Base-by-base conservation (phyloP, 2,888 invertebrate species). In the Stramonita haemastoma region DNA sequence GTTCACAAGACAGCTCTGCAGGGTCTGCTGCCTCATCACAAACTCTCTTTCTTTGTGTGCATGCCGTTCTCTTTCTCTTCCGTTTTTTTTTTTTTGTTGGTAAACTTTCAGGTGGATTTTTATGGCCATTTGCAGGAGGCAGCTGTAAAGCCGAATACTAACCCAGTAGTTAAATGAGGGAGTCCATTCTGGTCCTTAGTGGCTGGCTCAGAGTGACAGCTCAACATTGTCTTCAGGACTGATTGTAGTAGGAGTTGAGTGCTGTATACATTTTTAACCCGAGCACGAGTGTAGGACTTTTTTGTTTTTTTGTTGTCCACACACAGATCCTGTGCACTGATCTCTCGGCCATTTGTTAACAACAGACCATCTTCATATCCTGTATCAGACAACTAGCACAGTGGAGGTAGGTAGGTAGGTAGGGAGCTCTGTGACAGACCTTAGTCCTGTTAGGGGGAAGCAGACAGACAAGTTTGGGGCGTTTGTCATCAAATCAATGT, bases 1-100 rank as follows among this genome's bases (percentile, higher is more conserved):
- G 46, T 46, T 46, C n/a, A 73, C 22, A 73, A 73, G 73, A 29
- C 79, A 79, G 79, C 79, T 79, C 32, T 34, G 79, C 79, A 79
- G 79, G 32, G 79, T 13, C 22, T 34, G 79, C 32, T 34, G 73
- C 73, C 73, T n/a, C 22, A 2, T 26, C 73, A n/a, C 22, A 29
- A 29, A 73, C 8, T 22, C 22, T 17, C 11, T n/a, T 73, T 73
- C 8, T n/a, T n/a, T 81, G 84, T 46, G 84, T 46, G 85, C 46
- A n/a, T 86, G 85, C n/a, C 19, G 11, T 60, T 19, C 17, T 86
- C 56, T 56, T 46, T 36, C 56, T n/a, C 26, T 84, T 56, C 8
- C 26, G 6, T 84, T 81, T 34, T 34, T 34, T 34, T 34, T 46
- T 46, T 46, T 46, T 46, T 2, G 46, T 46, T 46, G 46, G 46